Percentiles rank a stretch among this genome's conserved stretches.
phyloP scores from a whole-genome alignment of 2,113 vertebrate species.

The Siphamia tubifer region DNA sequence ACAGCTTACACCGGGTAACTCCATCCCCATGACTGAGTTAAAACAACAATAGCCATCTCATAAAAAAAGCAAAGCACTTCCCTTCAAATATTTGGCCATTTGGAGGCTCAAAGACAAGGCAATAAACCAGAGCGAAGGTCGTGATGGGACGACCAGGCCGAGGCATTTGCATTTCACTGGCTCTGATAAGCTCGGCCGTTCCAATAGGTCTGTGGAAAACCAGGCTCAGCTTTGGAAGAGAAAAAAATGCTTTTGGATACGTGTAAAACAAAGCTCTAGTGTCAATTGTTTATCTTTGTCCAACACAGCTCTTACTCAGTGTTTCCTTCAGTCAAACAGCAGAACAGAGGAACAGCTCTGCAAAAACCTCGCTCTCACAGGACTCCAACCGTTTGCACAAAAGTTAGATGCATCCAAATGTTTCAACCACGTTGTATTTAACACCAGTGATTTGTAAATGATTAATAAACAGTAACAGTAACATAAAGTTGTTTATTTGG shows the following conservation, averaged over 20 bases:
- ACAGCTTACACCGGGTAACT: constrained; percentile 57
- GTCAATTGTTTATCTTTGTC: constrained; percentile 35
- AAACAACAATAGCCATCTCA: constrained; percentile 69
- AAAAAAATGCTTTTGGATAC: not conserved
- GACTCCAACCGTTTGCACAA: too few relatives aligned
- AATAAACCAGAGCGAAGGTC: constrained; percentile 38
- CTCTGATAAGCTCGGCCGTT: constrained; percentile 37
- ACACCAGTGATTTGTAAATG: too few relatives aligned
- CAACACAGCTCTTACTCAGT: constrained; percentile 16
- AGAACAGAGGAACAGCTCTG: too few relatives aligned
- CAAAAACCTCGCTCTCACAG: too few relatives aligned
- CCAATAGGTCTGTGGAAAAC: constrained; percentile 11
- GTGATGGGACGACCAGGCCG: not conserved
- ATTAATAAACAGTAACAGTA: too few relatives aligned
- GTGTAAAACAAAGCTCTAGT: constrained; percentile 3
- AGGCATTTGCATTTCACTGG: constrained; percentile 53
- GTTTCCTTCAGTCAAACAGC: constrained; percentile 9
- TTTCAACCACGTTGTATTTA: too few relatives aligned
- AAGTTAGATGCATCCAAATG: too few relatives aligned
- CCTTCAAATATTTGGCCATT: constrained; percentile 63
- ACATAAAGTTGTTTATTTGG: too few relatives aligned
- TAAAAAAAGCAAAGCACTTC: constrained; percentile 48
- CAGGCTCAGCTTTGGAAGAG: not conserved
- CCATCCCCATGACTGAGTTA: constrained; percentile 73
- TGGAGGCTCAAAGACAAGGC: constrained; percentile 53